Percentiles rank a stretch among this genome's conserved stretches.
These are phyloP conservation scores for Diplosoma virens DNA, from an alignment of 23 tunicate species.

Conservation along the genomic window DNA sequence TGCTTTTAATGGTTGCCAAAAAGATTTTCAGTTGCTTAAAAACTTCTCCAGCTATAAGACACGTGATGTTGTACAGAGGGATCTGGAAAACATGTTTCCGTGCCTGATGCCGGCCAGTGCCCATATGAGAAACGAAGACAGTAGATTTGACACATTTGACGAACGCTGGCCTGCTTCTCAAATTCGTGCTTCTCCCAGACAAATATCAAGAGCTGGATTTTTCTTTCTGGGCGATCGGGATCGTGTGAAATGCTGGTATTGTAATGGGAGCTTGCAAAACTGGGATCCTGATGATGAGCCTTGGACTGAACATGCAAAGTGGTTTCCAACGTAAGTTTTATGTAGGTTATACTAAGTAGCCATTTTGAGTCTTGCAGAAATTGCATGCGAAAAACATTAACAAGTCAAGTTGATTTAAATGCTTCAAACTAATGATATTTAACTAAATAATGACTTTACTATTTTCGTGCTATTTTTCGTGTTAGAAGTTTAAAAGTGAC, in stretches of 20 bases:
- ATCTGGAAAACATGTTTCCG: conserved; percentile 47
- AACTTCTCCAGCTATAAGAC: too few species aligned
- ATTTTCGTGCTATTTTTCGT: too few species aligned
- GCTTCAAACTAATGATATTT: too few species aligned
- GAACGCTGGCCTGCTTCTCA: conserved; percentile 46
- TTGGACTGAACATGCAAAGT: conserved; percentile 80
- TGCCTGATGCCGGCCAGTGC: conserved; percentile 58
- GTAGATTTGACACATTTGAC: conserved; percentile 55
- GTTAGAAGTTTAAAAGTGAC: too few species aligned
- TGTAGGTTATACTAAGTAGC: too few species aligned
- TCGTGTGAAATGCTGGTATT: conserved; percentile 65
- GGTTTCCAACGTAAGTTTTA: conserved; percentile 81
- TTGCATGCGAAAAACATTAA: too few species aligned
- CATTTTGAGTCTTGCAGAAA: too few species aligned
- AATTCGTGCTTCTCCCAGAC: conserved; percentile 50
- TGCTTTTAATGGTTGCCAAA: too few species aligned
- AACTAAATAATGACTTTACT: too few species aligned
- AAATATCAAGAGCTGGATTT: conserved; percentile 74
- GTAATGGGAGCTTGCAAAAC: conserved; percentile 68
- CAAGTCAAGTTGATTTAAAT: too few species aligned
- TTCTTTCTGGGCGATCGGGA: conserved; percentile 72
- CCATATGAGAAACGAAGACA: conserved; percentile 54
- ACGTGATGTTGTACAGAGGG: conserved; percentile 11
- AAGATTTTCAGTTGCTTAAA: too few species aligned
- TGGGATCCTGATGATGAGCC: conserved; percentile 86